Base-by-base conservation (phyloP, 2,113 vertebrate genomes). In the Tragelaphus scriptus region DNA sequence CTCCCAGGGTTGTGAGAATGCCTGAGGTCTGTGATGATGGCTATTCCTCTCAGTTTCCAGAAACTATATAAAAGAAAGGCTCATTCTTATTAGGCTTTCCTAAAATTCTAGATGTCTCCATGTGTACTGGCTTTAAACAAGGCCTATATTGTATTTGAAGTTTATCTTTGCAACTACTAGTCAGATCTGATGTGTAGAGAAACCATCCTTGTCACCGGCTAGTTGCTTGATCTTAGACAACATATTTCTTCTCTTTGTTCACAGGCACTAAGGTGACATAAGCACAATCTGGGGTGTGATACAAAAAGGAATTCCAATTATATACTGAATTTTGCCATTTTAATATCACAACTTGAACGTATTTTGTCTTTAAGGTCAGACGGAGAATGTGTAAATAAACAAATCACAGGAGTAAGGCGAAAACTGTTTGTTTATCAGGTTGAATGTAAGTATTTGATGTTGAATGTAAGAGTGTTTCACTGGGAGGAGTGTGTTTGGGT, bases 361-460 rank as follows among this genome's bases (percentile, higher is more conserved):
- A 68, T 68, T 68, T 68, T 19, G 32, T 68, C 63, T 68, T 68
- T n/a, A n/a, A 68, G 63, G 63, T 68, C 32, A 19, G 16, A 68
- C 0, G 63, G 63, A n/a, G 16, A 68, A 10, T 68, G 63, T 17
- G 1, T 68, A 2, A n/a, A 10, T 5, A n/a, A 65, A 65, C 7
- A 9, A 4, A 0, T n/a, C 63, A 65, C 63, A 65, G 63, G 63
- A 4, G 63, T 1, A 32, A 0, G 0, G 3, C 1, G 4, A 65
- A 0, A 0, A 7, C 0, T 0, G 16, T 7, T 7, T 0, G 0
- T 0, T 32, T 65, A 65, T 68, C 2, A n/a, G 2, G 0, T 0
- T 68, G 0, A 9, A 2, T 68, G 63, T 68, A 68, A 68, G 63
- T 68, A 68, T 4, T 10, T n/a, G 32, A 10, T n/a, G 32, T 68